Evolutionary conservation across 2,113 vertebrate species (phyloP).

Genomic region (Ceyx melanurus): DNA sequence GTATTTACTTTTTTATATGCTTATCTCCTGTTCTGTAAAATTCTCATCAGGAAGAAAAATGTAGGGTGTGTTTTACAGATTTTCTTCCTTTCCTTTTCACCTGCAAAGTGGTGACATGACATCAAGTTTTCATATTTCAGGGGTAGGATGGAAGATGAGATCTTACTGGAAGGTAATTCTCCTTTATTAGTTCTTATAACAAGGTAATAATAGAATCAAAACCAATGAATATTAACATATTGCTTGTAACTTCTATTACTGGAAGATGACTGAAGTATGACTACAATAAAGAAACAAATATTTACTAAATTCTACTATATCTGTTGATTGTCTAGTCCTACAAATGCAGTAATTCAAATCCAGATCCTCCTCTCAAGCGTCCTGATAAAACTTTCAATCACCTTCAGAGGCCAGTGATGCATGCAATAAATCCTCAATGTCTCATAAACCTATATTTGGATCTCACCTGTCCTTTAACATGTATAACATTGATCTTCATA

Average conservation of each 20-base stretch:
- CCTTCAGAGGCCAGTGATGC: not conserved
- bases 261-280: not conserved
- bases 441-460: not conserved
- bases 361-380: not conserved
- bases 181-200: not conserved
- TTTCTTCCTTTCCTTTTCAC: not conserved
- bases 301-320: not conserved
- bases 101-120: not conserved
- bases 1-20: not conserved
- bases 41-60: not conserved
- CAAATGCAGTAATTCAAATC: not conserved
- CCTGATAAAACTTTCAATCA: not conserved
- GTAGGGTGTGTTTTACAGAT: not conserved
- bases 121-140: not conserved
- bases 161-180: not conserved
- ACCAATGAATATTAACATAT: not conserved
- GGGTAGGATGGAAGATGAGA: not conserved
- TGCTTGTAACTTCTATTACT: not conserved
- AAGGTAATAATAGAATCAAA: not conserved
- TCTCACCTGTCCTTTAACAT: not conserved
- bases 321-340: not conserved
- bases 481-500: accelerated
- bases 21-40: not conserved
- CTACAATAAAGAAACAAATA: not conserved
- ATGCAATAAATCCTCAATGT: not conserved